A percentile compares a stretch with the other conserved stretches of the same genome.
Evolutionary conservation across 2,797 vertebrate species (phyloP).

Genomic region (Calcarius lapponicus): DNA sequence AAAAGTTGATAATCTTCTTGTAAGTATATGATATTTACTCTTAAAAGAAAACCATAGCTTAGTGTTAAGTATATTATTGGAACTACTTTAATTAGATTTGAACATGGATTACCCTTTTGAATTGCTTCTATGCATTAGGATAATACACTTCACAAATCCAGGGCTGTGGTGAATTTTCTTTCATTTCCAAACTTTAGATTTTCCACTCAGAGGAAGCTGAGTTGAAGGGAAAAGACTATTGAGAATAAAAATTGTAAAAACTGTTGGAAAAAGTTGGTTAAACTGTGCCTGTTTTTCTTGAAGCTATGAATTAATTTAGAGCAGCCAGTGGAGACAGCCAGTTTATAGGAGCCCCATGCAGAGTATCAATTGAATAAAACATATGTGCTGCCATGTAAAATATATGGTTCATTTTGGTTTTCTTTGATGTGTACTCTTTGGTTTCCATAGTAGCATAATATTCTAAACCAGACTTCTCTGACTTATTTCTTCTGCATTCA

Average conservation of each 20-base stretch:
- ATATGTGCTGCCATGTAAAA: not conserved
- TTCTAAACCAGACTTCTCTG: not conserved
- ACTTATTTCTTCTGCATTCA: not conserved
- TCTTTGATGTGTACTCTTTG: not conserved
- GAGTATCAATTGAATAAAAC: not conserved
- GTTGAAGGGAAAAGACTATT: not conserved
- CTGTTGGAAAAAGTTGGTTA: not conserved
- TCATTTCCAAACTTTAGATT: not conserved
- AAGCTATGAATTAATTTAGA: not conserved
- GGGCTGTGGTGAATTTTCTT: not conserved
- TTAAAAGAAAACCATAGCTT: not conserved
- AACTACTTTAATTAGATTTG: conserved; percentile 46
- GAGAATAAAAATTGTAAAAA: not conserved
- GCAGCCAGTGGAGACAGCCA: not conserved
- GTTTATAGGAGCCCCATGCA: not conserved
- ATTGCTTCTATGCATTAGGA: not conserved
- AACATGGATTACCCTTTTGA: conserved; percentile 41
- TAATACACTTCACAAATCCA: not conserved
- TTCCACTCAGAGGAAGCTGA: not conserved
- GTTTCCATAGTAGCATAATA: not conserved
- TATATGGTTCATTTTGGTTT: not conserved
- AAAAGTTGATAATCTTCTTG: not conserved
- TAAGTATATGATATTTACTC: not conserved
- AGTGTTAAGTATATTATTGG: conserved; percentile 5
- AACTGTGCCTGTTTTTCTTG: not conserved